Evolutionary conservation across 2,888 invertebrate genomes (phyloP), one percentile per base, ranked within the genome.

Genomic region (Marronus borbonicus): DNA sequence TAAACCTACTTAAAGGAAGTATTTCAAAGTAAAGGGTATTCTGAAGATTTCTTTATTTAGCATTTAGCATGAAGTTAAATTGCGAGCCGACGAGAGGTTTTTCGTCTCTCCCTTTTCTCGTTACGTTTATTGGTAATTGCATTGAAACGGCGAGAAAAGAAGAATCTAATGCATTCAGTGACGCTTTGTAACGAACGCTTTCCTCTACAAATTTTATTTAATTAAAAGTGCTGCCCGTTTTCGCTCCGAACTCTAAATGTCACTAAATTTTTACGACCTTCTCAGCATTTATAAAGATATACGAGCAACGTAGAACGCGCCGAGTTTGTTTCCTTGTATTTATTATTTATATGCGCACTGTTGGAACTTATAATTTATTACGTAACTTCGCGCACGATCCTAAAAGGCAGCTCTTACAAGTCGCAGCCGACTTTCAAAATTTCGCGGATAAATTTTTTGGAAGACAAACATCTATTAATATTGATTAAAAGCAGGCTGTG

Each of bases 221-320:
- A 77, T 77, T 77, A 77, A 77, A 77, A 77, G 77, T 70, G 70
- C 64, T 58, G 52, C 64, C 70, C 70, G 36, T 50, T 70, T 17
- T 70, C 64, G 62, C 62, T 64, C 20, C 24, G 62, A 68, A 76
- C 52, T 72, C 44, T 55, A 64, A 77, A 72, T 64, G 72, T 72
- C 77, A 64, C 64, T 58, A 70, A 69, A 77, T 77, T 77, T 77
- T 70, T 77, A 77, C 68, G 66, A 68, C 76, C 68, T 68, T 50
- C 76, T 68, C 58, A 52, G 76, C 76, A 52, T 66, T 76, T 76
- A 76, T 76, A 76, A 76, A 76, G 76, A 76, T 68, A 76, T 66
- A 76, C 68, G 64, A 55, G 31, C 31, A 64, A 44, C 24, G 58
- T 36, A 55, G 28, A 14, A 7, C 75, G 24, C 60, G 20, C 20